These are phyloP conservation scores for Eustalomyia histrio DNA, from an alignment of 2,888 invertebrate genomes.

Conservation along the genomic window DNA sequence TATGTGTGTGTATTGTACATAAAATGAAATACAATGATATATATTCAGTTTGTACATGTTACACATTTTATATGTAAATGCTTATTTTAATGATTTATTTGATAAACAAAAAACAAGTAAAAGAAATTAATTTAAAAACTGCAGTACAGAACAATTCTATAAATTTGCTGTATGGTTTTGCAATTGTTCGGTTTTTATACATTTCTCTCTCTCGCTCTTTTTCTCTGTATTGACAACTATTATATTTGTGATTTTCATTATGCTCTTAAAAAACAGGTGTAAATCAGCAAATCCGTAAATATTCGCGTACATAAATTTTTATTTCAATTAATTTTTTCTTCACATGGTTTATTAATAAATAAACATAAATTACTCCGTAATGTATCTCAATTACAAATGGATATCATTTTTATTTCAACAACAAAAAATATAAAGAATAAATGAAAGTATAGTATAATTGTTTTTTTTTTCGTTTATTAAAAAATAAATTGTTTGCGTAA, in stretches of 20 bases:
- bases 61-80: not conserved
- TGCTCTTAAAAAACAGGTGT: constrained; percentile 36
- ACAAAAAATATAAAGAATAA: not conserved
- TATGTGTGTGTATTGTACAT: constrained; percentile 11
- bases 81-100: constrained; percentile 32
- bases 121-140: constrained; percentile 9
- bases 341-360: constrained; percentile 13
- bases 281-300: constrained; percentile 16
- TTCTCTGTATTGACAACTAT: too few species aligned
- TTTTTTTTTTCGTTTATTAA: not conserved
- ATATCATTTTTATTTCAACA: not conserved
- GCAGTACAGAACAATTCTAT: too few species aligned
- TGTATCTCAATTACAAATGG: constrained; percentile 4
- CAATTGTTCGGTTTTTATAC: not conserved
- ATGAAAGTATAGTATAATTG: not conserved
- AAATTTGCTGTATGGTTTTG: constrained; percentile 5
- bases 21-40: not conserved
- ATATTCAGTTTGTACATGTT: not conserved
- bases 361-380: constrained; percentile 11
- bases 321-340: not conserved
- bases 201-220: too few species aligned
- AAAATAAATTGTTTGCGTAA: constrained; percentile 12
- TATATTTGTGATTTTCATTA: constrained; percentile 20
- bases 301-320: not conserved
- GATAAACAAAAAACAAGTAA: constrained; percentile 3